These are phyloP conservation scores for Cyprinus carpio DNA, from an alignment of 2,113 vertebrate genomes.

Conservation along the genomic window DNA sequence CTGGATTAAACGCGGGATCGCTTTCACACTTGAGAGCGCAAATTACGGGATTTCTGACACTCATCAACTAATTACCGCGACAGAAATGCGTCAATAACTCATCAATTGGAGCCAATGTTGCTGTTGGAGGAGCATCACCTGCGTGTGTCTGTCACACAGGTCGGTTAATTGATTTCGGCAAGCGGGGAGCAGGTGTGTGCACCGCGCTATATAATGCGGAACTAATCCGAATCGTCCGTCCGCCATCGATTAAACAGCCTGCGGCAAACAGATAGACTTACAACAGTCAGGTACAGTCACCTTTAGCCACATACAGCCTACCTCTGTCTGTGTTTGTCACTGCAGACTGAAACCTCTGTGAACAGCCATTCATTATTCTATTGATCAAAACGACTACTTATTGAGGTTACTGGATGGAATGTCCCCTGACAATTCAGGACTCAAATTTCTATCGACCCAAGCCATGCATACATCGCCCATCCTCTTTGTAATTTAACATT, in stretches of 20 bases:
- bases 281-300: constrained; percentile 32
- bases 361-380: not conserved
- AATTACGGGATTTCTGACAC: not conserved
- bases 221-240: constrained; percentile 55
- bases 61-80: constrained; percentile 27
- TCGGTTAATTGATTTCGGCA: constrained; percentile 60
- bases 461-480: not conserved
- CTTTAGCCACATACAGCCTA: not conserved
- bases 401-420: constrained; percentile 36
- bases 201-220: constrained; percentile 44
- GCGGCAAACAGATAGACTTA: constrained; percentile 23
- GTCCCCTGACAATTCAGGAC: constrained; percentile 15
- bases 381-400: constrained; percentile 2
- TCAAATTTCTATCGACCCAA: constrained; percentile 30
- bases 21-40: not conserved
- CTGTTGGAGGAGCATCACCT: constrained; percentile 28
- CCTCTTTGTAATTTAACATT: constrained; percentile 25
- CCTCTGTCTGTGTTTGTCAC: not conserved
- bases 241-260: constrained; percentile 50
- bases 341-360: not conserved
- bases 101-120: constrained; percentile 32
- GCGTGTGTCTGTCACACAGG: constrained; percentile 49
- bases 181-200: constrained; percentile 58
- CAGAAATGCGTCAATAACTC: constrained; percentile 48
- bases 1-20: not conserved